Evolutionary conservation across 2,888 invertebrate genomes (phyloP), one percentile per base, ranked within the genome.

Genomic region (Dione vanillae): DNA sequence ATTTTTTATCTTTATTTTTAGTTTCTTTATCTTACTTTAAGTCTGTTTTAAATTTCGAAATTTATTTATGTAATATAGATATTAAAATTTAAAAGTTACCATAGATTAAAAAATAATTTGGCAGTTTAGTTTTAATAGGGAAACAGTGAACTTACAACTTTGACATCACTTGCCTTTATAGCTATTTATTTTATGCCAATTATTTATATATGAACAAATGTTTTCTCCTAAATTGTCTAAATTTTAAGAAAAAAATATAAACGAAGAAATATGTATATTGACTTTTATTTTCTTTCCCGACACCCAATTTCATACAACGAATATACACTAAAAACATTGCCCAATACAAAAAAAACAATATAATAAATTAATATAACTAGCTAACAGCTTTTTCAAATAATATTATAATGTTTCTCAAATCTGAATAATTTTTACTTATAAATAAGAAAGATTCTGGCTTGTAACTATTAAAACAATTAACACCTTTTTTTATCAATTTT

Each of bases 31-130:
- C 78, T 83, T 84, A 82, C 85, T 85, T 78, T 87, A 88, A 88
- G 85, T 79, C 80, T 86, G 85, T 88, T 90, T 84, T 83, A 83
- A 19, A 83, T 85, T 80, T 84, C 82, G 84, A 85, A 86, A 88
- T 83, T 85, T 90, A 90, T 92, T 92, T 90, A 91, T 91, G 86
- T 88, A 86, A 90, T 51, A 86, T 89, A 90, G 87, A 81, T 85
- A 78, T 87, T 82, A 84, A 88, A 85, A 86, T 79, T 79, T 71
- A 80, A 89, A 87, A 92, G 93, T 93, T 93, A 93, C 93, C 93
- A 92, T 92, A 91, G 87, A 82, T 80, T 89, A 86, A 87, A 86
- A 27, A 68, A 71, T 72, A 74, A 72, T 74, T 77, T 74, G 78
- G 77, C 78, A 74, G 74, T 71, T 72, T 76, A 74, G 59, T 72